Conservation (phyloP, 2,888 invertebrate genomes). For the Escarpia spicata region DNA sequence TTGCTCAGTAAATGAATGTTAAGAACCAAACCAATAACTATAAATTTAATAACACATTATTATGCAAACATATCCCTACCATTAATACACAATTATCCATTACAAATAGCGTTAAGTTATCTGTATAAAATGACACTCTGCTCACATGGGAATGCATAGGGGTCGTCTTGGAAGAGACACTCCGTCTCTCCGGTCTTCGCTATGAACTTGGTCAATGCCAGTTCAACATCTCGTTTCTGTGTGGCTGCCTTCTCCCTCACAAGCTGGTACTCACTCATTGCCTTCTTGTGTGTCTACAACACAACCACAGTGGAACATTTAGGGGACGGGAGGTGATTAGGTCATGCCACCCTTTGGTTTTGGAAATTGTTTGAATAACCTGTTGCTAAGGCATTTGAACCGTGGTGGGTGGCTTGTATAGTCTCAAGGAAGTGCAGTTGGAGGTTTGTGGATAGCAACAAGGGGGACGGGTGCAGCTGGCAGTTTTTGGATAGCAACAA, state of each 20-base stretch:
- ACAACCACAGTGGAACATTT: conserved; percentile 40
- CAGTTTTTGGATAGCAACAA: too few species aligned
- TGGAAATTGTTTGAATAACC: too few species aligned
- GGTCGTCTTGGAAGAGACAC: conserved; percentile 88
- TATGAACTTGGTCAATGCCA: conserved; percentile 90
- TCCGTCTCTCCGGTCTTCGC: conserved; percentile 94
- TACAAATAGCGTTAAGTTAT: neutral
- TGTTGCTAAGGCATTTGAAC: too few species aligned
- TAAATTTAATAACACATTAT: neutral
- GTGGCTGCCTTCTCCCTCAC: conserved; percentile 93
- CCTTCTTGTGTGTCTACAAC: conserved; percentile 90
- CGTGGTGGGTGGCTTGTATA: too few species aligned
- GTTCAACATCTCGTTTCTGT: conserved; percentile 92
- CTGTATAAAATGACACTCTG: conserved; percentile 22
- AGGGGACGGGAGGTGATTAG: too few species aligned
- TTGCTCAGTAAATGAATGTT: neutral
- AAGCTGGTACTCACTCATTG: conserved; percentile 94
- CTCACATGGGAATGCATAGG: conserved; percentile 86
- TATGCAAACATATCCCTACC: neutral
- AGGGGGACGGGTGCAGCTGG: too few species aligned
- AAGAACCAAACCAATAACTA: too few species aligned
- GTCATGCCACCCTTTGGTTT: too few species aligned
- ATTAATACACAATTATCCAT: neutral
- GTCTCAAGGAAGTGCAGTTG: too few species aligned
- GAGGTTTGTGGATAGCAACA: too few species aligned